Base-by-base conservation (phyloP, 92 coral and sea anemone genomes). In the Parazoanthus darwini region DNA sequence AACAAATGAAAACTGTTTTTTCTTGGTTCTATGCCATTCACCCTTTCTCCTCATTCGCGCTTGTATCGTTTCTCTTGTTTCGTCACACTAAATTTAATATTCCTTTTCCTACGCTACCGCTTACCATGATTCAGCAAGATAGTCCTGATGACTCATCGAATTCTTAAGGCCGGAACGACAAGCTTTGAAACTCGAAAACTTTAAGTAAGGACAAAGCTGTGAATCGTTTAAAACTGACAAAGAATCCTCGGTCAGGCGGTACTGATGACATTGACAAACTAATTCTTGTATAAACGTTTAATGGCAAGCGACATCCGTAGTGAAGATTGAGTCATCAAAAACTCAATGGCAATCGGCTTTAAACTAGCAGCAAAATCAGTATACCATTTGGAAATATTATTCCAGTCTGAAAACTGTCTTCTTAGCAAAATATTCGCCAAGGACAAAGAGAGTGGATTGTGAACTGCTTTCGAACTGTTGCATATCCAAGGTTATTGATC, bases 291-390 rank as follows among this genome's bases (percentile, higher is more conserved):
- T 46, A 44, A 81, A 81, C 50, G 72, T 81, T 63, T 38, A 81
- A 54, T 38, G 50, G 25, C 37, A 84, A 46, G 43, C 79, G 63
- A 68, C 79, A 84, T 84, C 59, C 51, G 51, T 46, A 71, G 79
- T 26, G 29, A 33, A 70, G 78, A 84, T 84, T 84, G 79, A 71
- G 67, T 84, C 87, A 71, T 84, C 87, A 84, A 84, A 70, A 6
- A 14, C 59, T 20, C 59, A 54, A 54, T 54, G 18, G 59, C 59
- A 54, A 11, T 4, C 3, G 9, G 16, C 4, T 54, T 20, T 11
- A 11, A 7, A 3, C 16, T 15, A 13, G 59, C 59, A 54, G 59
- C 59, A 54, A 54, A 54, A 54, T 11, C 59, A 54, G 78, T 15
- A 33, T 46, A 35, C 78, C 39, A 74, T 15, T 29, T 54, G 14